Conservation (phyloP, 2,888 invertebrate genomes). For the Drosophila fulvimacula region DNA sequence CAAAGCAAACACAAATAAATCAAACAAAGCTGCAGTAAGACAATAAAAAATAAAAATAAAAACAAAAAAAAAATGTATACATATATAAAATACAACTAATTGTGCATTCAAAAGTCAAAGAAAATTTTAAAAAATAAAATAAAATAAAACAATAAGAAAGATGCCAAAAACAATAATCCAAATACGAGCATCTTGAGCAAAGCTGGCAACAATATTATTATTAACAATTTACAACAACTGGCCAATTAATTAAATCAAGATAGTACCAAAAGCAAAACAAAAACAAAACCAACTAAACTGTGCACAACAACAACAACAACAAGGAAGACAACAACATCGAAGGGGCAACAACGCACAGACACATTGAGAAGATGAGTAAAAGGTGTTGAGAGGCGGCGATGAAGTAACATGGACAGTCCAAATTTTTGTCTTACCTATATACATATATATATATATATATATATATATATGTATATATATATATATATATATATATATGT, state of each 20-base stretch:
- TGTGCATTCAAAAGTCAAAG: conserved; percentile 23
- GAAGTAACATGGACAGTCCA: conserved; percentile 69
- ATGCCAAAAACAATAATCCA: not conserved
- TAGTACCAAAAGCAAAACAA: not conserved
- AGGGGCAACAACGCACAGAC: conserved; percentile 4
- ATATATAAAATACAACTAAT: not conserved
- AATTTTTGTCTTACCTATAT: conserved; percentile 35
- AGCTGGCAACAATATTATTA: conserved; percentile 35
- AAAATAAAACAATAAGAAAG: conserved; percentile 36
- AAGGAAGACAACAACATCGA: conserved; percentile 47
- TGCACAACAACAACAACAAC: conserved; percentile 25
- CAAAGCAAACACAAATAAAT: conserved; percentile 5
- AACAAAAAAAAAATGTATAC: no score
- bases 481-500: conserved; percentile 3
- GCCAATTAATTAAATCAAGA: conserved; percentile 72
- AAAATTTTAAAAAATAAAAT: not conserved
- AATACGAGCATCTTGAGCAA: conserved; percentile 32
- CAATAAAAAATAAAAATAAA: not conserved
- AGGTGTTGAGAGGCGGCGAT: conserved; percentile 68
- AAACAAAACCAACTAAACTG: conserved; percentile 1
- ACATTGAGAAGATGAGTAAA: conserved; percentile 39
- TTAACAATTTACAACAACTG: conserved; percentile 69
- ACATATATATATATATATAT: conserved; percentile 3
- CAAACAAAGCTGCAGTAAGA: not conserved
- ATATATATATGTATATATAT: conserved; percentile 14